phyloP scores from a whole-genome alignment of 2,113 vertebrate species.

The Tragelaphus strepsiceros region DNA sequence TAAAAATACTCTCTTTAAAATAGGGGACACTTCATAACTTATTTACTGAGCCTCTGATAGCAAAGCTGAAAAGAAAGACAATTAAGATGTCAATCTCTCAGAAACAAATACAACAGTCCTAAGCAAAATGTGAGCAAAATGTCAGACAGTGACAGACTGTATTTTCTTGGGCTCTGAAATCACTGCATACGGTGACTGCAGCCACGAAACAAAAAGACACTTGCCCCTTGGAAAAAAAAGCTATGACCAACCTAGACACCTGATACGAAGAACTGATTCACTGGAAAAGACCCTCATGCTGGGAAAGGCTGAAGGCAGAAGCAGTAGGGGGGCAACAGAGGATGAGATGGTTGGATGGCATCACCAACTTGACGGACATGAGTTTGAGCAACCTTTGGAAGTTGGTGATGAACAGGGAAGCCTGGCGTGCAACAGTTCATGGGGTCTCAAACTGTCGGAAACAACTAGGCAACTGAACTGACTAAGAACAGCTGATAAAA shows the following conservation, averaged over 20 bases:
- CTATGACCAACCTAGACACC: background rate
- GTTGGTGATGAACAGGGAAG: background rate
- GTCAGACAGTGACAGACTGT: background rate
- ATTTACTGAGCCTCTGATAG: background rate
- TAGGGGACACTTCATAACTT: background rate
- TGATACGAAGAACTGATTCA: background rate
- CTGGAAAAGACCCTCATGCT: background rate
- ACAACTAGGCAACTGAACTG: background rate
- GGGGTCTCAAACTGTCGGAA: background rate
- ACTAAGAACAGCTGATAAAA: background rate
- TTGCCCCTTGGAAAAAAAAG: background rate
- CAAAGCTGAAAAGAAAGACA: background rate
- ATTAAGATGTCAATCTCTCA: background rate
- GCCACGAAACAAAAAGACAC: background rate
- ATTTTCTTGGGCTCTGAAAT: background rate
- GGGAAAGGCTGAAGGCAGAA: background rate
- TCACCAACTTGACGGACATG: background rate
- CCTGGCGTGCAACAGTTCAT: background rate
- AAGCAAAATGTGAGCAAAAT: background rate
- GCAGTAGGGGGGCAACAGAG: background rate
- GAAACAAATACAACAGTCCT: background rate
- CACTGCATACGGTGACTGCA: background rate
- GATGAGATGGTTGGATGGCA: background rate
- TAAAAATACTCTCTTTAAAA: background rate
- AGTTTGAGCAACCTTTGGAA: background rate